Evolutionary conservation across 2,888 invertebrate species (phyloP).

Genomic region (Branchellion lobata): DNA sequence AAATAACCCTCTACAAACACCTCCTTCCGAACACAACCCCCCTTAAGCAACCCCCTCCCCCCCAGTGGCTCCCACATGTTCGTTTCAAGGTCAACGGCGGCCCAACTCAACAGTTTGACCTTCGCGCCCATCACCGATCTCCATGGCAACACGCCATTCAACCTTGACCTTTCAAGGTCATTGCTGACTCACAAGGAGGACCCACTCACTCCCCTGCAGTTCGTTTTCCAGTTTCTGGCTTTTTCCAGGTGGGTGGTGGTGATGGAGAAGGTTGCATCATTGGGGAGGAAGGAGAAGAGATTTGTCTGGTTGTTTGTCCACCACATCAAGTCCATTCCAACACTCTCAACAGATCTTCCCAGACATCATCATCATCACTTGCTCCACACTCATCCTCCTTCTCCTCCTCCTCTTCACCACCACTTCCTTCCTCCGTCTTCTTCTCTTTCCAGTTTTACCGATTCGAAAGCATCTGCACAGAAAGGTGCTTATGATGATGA

Average conservation of each 20-base stretch:
- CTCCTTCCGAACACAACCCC: too few relatives aligned
- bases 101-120: neutral
- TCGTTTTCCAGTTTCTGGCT: conserved; percentile 64
- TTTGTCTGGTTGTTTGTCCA: neutral
- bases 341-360: neutral
- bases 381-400: neutral
- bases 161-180: neutral
- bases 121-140: neutral
- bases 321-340: too few relatives aligned
- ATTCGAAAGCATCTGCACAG: conserved; percentile 64
- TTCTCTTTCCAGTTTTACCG: conserved; percentile 66
- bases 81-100: neutral
- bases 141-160: neutral
- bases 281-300: neutral
- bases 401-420: conserved; percentile 19
- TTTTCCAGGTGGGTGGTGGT: conserved; percentile 61
- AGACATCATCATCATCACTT: neutral
- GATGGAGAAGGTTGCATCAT: too few relatives aligned
- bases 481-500: conserved; percentile 58
- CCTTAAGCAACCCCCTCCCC: neutral
- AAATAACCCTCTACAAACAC: too few relatives aligned
- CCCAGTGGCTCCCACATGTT: neutral
- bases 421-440: conserved; percentile 57
- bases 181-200: conserved; percentile 59
- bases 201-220: conserved; percentile 62